Percentiles rank a stretch among this genome's conserved stretches.
Evolutionary conservation across 2,113 vertebrate species (phyloP).

Genomic region (Ochotona curzoniae): DNA sequence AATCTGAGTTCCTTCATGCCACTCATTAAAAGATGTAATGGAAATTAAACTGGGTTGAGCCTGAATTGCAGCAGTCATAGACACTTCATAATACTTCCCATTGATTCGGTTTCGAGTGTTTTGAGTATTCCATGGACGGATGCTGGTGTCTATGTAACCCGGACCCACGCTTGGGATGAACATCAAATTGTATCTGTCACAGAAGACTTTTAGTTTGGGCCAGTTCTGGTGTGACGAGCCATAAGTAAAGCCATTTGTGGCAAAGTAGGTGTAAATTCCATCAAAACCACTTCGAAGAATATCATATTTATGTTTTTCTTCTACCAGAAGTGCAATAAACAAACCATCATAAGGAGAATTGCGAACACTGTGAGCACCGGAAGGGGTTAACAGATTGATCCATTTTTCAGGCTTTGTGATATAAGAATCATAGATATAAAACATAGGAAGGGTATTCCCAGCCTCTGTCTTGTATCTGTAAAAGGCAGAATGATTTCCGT

Average conservation of each 20-base stretch:
- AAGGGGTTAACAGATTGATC: conserved; percentile 92
- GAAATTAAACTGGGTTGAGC: conserved; percentile 93
- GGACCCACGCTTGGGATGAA: conserved; percentile 98
- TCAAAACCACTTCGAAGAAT: conserved; percentile 95
- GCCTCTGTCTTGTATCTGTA: conserved; percentile 92
- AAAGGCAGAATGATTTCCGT: conserved; percentile 95
- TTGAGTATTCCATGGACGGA: conserved; percentile 96
- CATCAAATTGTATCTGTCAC: conserved; percentile 92
- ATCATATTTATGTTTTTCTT: conserved; percentile 94
- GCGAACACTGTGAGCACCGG: conserved; percentile 91
- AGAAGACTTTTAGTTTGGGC: conserved; percentile 93
- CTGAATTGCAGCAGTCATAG: conserved; percentile 91
- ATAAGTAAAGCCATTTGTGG: conserved; percentile 97
- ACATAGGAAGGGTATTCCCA: conserved; percentile 93
- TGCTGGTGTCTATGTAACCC: conserved; percentile 96
- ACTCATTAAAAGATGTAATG: conserved; percentile 98
- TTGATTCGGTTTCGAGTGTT: conserved; percentile 97
- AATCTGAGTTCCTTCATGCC: conserved; percentile 99
- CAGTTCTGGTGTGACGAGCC: conserved; percentile 97
- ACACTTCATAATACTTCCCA: conserved; percentile 96
- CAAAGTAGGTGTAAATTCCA: conserved; percentile 98
- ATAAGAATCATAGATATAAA: conserved; percentile 98
- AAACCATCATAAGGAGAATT: conserved; percentile 93
- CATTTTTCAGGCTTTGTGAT: conserved; percentile 94
- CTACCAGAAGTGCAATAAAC: conserved; percentile 96